Evolutionary conservation across 2,113 vertebrate genomes (phyloP).

Genomic region (Donacobius atricapilla): DNA sequence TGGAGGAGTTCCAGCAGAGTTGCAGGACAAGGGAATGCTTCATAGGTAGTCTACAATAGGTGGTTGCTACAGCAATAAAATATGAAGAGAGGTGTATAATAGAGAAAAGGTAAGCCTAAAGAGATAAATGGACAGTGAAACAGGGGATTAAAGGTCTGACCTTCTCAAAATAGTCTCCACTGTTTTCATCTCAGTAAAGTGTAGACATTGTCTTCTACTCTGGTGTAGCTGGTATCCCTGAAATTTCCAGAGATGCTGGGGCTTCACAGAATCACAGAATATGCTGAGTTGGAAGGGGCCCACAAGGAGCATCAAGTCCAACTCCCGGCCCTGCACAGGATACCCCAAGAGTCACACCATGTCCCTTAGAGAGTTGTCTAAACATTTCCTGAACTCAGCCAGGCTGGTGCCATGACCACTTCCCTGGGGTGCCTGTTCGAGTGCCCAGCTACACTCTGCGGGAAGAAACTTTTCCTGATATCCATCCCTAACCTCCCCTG

Average conservation of each 20-base stretch:
- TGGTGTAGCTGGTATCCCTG: not conserved
- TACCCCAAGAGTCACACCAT: not conserved
- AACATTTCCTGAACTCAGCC: not conserved
- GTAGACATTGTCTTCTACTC: not conserved
- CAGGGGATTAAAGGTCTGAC: not conserved
- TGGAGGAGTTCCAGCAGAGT: not conserved
- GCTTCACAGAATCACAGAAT: not conserved
- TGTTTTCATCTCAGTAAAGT: not conserved
- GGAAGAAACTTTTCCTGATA: not conserved
- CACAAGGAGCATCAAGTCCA: accelerated
- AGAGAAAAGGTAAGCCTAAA: not conserved
- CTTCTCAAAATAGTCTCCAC: not conserved
- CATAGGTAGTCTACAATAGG: not conserved
- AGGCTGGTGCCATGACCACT: not conserved
- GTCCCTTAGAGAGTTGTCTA: no score
- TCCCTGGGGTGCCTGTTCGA: not conserved
- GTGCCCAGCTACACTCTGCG: not conserved
- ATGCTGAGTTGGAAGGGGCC: not conserved
- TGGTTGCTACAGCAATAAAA: not conserved
- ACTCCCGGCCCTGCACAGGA: not conserved
- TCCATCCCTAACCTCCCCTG: not conserved
- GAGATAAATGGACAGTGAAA: not conserved
- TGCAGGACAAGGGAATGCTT: not conserved
- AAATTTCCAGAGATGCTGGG: not conserved
- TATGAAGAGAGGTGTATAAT: accelerated